These are phyloP conservation scores for Andrena marginata DNA, from an alignment of 2,888 invertebrate species.

Conservation along the genomic window DNA sequence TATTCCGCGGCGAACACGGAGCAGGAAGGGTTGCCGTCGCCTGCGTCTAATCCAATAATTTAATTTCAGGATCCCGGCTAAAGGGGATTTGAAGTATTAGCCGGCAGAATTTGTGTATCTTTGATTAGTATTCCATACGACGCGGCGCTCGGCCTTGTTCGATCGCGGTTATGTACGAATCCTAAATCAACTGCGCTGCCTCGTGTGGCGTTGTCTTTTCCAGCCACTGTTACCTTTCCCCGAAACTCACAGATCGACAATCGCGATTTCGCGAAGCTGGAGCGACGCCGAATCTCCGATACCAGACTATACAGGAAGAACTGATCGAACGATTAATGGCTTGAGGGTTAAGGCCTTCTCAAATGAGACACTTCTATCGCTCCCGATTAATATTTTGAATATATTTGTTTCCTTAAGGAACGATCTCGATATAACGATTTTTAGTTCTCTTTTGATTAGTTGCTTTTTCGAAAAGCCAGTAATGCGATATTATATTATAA, in stretches of 20 bases:
- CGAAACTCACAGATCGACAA: constrained; percentile 47
- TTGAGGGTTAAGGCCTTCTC: no score
- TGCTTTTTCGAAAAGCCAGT: no score
- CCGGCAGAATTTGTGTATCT: constrained; percentile 84
- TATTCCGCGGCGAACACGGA: constrained; percentile 49
- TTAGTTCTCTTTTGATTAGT: no score
- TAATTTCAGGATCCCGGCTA: constrained; percentile 83
- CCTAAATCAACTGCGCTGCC: constrained; percentile 80
- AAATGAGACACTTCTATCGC: no score
- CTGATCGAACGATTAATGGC: not conserved
- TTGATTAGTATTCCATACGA: constrained; percentile 85
- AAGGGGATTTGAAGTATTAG: constrained; percentile 85
- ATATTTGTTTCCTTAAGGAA: no score
- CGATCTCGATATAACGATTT: no score
- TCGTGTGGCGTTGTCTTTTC: constrained; percentile 74
- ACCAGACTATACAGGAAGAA: no score
- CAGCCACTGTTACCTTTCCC: constrained; percentile 1
- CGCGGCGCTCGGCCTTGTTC: constrained; percentile 77
- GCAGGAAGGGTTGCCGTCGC: constrained; percentile 76
- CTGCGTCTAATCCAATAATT: constrained; percentile 84
- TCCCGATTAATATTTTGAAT: no score
- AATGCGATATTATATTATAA: no score
- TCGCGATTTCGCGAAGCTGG: constrained; percentile 61
- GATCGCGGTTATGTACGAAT: constrained; percentile 82
- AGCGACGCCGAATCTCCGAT: constrained; percentile 5